These are phyloP conservation scores for Meloidogyne exigua DNA, from an alignment of 1,140 invertebrate species.

Conservation along the genomic window DNA sequence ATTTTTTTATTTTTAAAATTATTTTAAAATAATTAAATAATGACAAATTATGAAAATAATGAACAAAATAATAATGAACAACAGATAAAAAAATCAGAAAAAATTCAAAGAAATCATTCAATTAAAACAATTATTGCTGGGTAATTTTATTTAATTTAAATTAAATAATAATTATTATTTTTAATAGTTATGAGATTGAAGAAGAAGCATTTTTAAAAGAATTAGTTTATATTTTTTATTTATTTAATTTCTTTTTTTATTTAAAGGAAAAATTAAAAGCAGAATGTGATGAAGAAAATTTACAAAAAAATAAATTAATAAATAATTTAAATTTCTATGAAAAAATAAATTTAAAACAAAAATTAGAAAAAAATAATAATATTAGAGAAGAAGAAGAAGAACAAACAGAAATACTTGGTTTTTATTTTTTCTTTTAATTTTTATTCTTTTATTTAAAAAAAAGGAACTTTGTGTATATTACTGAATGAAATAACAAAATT, in stretches of 20 bases:
- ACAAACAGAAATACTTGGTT: slow-evolving; percentile 2
- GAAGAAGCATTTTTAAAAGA: slow-evolving; percentile 23
- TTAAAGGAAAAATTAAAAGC: slow-evolving; percentile 6
- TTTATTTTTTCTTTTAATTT: background rate
- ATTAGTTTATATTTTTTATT: background rate
- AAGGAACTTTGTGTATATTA: slow-evolving; percentile 37
- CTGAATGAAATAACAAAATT: slow-evolving; percentile 38
- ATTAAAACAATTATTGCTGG: slow-evolving; percentile 17
- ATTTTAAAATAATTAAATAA: background rate
- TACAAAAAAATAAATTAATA: slow-evolving; percentile 8
- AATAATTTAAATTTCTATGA: slow-evolving; percentile 10
- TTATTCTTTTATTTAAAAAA: background rate
- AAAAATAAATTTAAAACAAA: background rate
- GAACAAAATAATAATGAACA: slow-evolving; percentile 6
- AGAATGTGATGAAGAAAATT: slow-evolving; percentile 14
- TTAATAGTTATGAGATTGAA: slow-evolving; percentile 9
- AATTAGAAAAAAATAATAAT: background rate
- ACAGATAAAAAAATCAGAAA: background rate
- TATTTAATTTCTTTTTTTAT: background rate
- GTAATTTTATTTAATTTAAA: background rate
- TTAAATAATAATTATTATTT: background rate
- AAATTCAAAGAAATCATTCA: slow-evolving; percentile 6
- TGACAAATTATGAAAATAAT: background rate
- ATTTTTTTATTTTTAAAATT: too few species aligned
- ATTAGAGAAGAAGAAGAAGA: background rate